Base-by-base conservation (phyloP, 2,888 invertebrate genomes). In the Lordiphosa fenestrarum region DNA sequence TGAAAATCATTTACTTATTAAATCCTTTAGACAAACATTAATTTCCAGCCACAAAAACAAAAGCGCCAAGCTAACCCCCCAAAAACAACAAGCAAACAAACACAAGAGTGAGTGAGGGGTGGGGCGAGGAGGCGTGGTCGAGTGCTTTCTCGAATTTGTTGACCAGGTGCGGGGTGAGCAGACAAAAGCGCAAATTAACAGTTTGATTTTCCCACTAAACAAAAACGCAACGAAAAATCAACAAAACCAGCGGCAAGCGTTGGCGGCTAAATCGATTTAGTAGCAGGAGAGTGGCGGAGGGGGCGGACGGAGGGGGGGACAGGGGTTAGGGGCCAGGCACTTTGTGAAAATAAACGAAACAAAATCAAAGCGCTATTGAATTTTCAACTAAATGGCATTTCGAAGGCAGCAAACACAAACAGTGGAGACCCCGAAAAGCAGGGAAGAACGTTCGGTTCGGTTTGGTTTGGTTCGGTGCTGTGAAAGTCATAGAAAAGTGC, bases 101-200 rank as follows among this genome's bases (percentile, higher is more conserved):
- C 58, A 64, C 38, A 7, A n/a, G n/a, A n/a, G n/a, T n/a, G n/a
- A 30, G 10, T 7, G 19, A 19, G 19, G 19, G 19, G 19, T 4
- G 19, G 19, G 4, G 19, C 19, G 12, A 3, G 15, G 41, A 37
- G 42, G 62, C 39, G 44, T 53, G 49, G 50, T 69, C 82, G 82
- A 84, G 84, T 77, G 77, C 78, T 69, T 74, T 82, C 53, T 40
- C 46, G 40, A 53, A 37, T 50, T 38, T 53, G 53, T 61, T 68
- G 58, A 52, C 61, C 56, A 48, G 55, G 54, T 56, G 19, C 2
- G 19, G 19, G 19, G 19, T 0, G 19, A 52, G 63, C 78, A 71
- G 83, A 84, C 80, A 82, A 85, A 80, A 78, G 84, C 83, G 71
- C 66, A 80, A 80, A 84, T 80, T 83, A 85, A 80, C 80, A 83